Percentiles rank a stretch among this genome's conserved stretches.
These are phyloP conservation scores for Cisticola juncidis DNA, from an alignment of 2,113 vertebrate species.

Conservation along the genomic window DNA sequence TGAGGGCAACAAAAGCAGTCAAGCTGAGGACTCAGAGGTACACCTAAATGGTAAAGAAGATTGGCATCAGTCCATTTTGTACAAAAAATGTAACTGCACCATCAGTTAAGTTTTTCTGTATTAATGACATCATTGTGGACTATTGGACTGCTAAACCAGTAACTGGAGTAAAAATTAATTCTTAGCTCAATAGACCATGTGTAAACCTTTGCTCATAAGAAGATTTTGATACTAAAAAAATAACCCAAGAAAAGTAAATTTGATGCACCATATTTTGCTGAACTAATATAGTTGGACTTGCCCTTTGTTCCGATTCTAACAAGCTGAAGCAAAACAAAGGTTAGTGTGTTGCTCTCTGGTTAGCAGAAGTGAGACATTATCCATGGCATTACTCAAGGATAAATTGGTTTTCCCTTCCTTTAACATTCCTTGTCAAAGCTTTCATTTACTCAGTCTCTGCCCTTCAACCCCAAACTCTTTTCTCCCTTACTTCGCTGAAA, in stretches of 20 bases:
- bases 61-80: neutral
- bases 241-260: neutral
- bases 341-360: neutral
- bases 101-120: neutral
- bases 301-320: neutral
- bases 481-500: neutral
- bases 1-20: neutral
- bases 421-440: neutral
- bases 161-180: neutral
- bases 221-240: neutral
- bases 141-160: neutral
- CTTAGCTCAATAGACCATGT: neutral
- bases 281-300: neutral
- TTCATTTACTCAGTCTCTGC: neutral
- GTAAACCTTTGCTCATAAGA: neutral
- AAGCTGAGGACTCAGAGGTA: neutral
- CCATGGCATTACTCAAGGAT: neutral
- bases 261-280: neutral
- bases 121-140: neutral
- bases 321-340: neutral
- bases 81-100: neutral
- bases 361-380: neutral
- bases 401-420: neutral
- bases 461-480: neutral
- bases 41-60: neutral